These are phyloP conservation scores for Myripristis murdjan DNA, from an alignment of 2,797 vertebrate species.

Conservation along the genomic window DNA sequence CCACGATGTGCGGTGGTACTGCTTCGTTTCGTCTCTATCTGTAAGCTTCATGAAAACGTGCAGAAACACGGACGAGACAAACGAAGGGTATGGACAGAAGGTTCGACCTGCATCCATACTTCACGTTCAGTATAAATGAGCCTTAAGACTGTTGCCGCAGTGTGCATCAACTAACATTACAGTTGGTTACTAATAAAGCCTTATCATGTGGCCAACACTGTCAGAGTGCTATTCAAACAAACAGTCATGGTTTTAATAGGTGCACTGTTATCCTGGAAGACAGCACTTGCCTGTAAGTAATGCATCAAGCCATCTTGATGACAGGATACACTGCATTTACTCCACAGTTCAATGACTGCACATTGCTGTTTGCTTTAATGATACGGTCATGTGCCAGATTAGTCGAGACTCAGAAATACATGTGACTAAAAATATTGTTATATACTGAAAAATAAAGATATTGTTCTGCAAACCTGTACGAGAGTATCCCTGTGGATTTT, in stretches of 20 bases:
- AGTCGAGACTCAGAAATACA: not conserved
- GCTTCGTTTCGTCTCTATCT: too few species aligned
- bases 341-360: not conserved
- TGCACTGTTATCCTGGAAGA: not conserved
- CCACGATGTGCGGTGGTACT: too few species aligned
- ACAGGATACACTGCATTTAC: not conserved
- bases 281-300: not conserved
- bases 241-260: not conserved
- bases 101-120: too few species aligned
- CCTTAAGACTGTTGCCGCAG: too few species aligned
- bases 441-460: not conserved
- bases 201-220: not conserved
- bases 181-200: not conserved
- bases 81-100: too few species aligned
- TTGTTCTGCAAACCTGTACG: not conserved
- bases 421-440: too few species aligned
- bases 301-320: not conserved
- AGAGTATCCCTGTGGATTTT: not conserved
- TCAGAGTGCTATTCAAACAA: not conserved
- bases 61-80: too few species aligned
- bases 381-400: not conserved
- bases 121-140: too few species aligned
- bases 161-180: not conserved
- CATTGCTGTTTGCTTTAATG: not conserved
- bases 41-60: too few species aligned